A percentile compares a stretch with the other conserved stretches of the same genome.
Evolutionary conservation across 2,797 vertebrate species (phyloP).

Genomic region (Lithobates sylvaticus): DNA sequence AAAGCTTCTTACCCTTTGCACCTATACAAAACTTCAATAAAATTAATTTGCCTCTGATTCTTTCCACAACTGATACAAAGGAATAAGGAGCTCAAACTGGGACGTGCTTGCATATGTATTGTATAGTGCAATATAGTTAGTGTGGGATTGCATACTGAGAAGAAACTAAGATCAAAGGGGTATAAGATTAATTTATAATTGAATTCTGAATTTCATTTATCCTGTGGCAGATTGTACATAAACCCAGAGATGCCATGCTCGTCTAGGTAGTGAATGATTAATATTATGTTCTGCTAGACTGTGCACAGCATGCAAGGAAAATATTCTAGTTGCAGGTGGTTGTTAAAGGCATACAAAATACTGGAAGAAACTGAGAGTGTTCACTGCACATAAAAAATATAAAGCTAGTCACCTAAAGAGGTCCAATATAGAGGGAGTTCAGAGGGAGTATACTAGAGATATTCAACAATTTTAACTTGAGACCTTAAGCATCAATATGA

Average conservation of each 20-base stretch:
- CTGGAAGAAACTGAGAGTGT: too few relatives aligned
- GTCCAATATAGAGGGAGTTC: too few relatives aligned
- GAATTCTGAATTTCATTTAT: slow-evolving; percentile 42
- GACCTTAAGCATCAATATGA: too few relatives aligned
- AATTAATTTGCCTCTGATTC: slow-evolving; percentile 41
- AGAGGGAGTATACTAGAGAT: too few relatives aligned
- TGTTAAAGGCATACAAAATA: not conserved
- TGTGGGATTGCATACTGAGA: slow-evolving; percentile 39
- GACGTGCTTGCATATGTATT: slow-evolving; percentile 39
- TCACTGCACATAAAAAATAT: not conserved
- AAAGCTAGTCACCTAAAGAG: not conserved
- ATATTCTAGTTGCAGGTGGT: not conserved
- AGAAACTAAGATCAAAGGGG: slow-evolving; percentile 46
- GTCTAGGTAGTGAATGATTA: not conserved
- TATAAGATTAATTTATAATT: slow-evolving; percentile 28
- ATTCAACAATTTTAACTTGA: too few relatives aligned
- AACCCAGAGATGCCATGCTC: not conserved
- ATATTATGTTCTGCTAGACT: slow-evolving; percentile 9
- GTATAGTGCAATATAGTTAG: slow-evolving; percentile 28
- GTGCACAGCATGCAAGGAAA: not conserved
- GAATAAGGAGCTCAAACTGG: slow-evolving; percentile 28
- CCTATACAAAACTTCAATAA: slow-evolving; percentile 25
- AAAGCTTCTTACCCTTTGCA: slow-evolving; percentile 20
- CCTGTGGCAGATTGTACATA: slow-evolving; percentile 25
- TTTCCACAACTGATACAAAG: slow-evolving; percentile 16